phyloP scores from a whole-genome alignment of 2,888 invertebrate genomes.

The Drosophila buzzatii region DNA sequence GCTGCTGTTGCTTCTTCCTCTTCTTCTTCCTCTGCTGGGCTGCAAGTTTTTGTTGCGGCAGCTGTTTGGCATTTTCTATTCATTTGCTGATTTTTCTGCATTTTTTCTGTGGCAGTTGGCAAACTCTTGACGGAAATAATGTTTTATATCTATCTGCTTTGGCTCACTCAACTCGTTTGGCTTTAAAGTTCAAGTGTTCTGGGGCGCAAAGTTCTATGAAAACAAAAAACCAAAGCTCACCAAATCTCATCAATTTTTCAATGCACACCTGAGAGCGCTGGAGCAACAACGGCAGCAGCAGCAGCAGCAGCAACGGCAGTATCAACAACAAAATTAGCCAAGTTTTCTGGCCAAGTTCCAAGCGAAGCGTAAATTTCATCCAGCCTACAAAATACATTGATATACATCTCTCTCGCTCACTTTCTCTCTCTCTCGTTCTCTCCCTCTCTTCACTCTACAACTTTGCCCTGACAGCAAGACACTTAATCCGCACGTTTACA shows the following conservation, averaged over 20 bases:
- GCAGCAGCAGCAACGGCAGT: slow-evolving; percentile 1
- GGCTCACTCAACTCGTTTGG: slow-evolving; percentile 27
- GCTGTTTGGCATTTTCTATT: slow-evolving; percentile 30
- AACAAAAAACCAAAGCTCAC: slow-evolving; percentile 40
- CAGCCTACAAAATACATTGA: slow-evolving; percentile 50
- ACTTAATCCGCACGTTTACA: slow-evolving; percentile 82
- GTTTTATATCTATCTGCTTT: slow-evolving; percentile 32
- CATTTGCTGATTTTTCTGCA: background rate
- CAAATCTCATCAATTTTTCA: slow-evolving; percentile 76
- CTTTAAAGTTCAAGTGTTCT: slow-evolving; percentile 67
- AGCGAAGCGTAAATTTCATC: slow-evolving; percentile 63
- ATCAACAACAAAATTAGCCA: slow-evolving; percentile 65
- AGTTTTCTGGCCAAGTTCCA: slow-evolving; percentile 60
- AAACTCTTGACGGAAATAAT: slow-evolving; percentile 35
- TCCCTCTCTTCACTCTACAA: background rate
- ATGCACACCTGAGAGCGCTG: slow-evolving; percentile 59
- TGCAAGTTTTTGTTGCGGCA: slow-evolving; percentile 21
- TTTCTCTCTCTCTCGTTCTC: background rate
- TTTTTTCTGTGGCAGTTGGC: slow-evolving; percentile 14
- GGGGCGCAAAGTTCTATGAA: slow-evolving; percentile 30
- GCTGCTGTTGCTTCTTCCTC: background rate
- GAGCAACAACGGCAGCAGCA: slow-evolving; percentile 10
- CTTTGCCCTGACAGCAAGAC: slow-evolving; percentile 64
- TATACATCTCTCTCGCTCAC: slow-evolving; percentile 44
- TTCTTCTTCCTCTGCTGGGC: background rate